These are phyloP conservation scores for Xyrauchen texanus DNA, from an alignment of 2,113 vertebrate species.

Conservation along the genomic window DNA sequence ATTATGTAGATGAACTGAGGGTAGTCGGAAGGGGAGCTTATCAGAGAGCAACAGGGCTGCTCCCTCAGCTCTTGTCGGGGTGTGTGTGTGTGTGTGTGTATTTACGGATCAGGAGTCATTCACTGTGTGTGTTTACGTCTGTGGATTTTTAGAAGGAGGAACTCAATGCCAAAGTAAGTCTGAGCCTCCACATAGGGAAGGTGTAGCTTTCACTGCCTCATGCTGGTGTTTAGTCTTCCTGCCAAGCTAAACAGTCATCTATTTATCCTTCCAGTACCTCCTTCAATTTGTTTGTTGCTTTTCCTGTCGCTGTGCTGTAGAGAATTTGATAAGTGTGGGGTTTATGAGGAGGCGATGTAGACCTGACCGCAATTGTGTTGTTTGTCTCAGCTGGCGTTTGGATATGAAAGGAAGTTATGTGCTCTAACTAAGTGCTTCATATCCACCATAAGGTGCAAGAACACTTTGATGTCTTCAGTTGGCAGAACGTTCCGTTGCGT, in stretches of 20 bases:
- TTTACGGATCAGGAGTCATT: conserved; percentile 57
- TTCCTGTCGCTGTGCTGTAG: not conserved
- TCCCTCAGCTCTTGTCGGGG: conserved; percentile 48
- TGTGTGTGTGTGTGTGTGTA: conserved; percentile 34
- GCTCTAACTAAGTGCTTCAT: conserved; percentile 8
- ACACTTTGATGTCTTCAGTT: conserved; percentile 39
- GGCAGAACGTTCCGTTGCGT: conserved; percentile 14
- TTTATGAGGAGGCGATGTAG: conserved; percentile 44
- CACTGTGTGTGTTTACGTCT: conserved; percentile 41
- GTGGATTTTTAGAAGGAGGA: conserved; percentile 33
- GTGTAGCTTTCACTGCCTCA: conserved; percentile 29
- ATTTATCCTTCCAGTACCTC: conserved; percentile 38
- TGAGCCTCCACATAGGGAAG: conserved; percentile 40
- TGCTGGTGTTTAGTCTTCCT: conserved; percentile 44
- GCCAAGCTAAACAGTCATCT: conserved; percentile 38
- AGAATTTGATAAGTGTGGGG: conserved; percentile 30
- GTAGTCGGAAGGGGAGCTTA: conserved; percentile 47
- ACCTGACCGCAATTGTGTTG: conserved; percentile 33
- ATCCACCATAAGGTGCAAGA: conserved; percentile 21
- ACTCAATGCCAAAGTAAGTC: conserved; percentile 31
- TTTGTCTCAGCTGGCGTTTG: conserved; percentile 27
- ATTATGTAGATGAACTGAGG: conserved; percentile 58
- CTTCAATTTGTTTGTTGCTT: conserved; percentile 13
- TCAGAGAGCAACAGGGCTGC: conserved; percentile 51
- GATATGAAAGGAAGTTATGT: conserved; percentile 38